phyloP scores from a whole-genome alignment of 2,888 invertebrate species.

The Campoletis raptor region DNA sequence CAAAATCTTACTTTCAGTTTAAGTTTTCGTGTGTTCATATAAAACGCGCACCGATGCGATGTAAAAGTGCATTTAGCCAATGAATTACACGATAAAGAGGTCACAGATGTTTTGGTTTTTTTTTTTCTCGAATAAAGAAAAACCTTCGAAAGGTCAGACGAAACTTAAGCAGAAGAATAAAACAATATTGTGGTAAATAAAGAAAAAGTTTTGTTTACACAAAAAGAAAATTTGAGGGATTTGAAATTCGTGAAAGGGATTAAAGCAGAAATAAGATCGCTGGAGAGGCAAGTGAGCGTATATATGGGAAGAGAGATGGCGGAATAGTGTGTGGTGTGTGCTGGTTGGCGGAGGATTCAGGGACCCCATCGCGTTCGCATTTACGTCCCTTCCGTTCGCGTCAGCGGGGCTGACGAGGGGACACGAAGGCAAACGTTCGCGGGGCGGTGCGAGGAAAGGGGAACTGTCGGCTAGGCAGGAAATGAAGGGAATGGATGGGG shows the following conservation, averaged over 20 bases:
- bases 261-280: slow-evolving; percentile 38
- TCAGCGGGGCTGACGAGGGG: slow-evolving; percentile 67
- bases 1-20: too few relatives aligned
- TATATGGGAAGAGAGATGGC: slow-evolving; percentile 66
- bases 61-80: too few relatives aligned
- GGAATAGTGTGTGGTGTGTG: slow-evolving; percentile 69
- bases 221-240: neutral
- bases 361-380: slow-evolving; percentile 76
- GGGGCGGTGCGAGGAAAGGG: slow-evolving; percentile 57
- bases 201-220: neutral
- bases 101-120: too few relatives aligned
- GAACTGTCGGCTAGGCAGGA: slow-evolving; percentile 75
- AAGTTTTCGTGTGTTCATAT: too few relatives aligned
- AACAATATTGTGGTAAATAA: neutral
- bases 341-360: slow-evolving; percentile 78
- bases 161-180: neutral
- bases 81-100: too few relatives aligned
- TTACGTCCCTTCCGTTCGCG: slow-evolving; percentile 80
- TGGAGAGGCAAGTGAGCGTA: slow-evolving; percentile 47
- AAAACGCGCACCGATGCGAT: too few relatives aligned
- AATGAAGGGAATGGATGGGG: slow-evolving; percentile 79
- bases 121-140: neutral
- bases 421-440: slow-evolving; percentile 69
- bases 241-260: neutral
- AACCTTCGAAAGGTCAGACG: neutral